Base-by-base conservation (phyloP, 2,113 vertebrate species). In the Piaya cayana region DNA sequence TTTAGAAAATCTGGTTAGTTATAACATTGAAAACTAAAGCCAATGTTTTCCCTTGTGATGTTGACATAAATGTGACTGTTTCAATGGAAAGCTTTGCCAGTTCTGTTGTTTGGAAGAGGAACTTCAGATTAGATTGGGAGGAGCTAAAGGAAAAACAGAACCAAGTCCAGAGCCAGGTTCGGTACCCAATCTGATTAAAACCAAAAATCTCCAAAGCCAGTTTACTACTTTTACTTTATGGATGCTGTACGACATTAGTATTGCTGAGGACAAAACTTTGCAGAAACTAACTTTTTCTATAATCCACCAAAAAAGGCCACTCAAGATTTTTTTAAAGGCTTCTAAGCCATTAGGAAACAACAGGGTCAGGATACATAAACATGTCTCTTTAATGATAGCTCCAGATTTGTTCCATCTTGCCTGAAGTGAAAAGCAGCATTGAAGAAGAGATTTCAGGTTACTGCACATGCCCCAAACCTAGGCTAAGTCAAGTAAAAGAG, bases 381-480 rank as follows among this genome's bases (percentile, higher is more conserved):
- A 18, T 0, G 5, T 23, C 26, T 49, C 63, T 60, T 26, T 16
- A 67, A 32, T 0, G 0, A 55, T 8, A 36, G 52, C 55, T 88
- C 47, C 76, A 96, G 15, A 36, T 50, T 74, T 2, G 9, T 47
- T 70, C 43, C 52, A 37, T 30, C 77, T 55, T 42, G 43, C 81
- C 59, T 50, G 23, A 87, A 77, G 34, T 32, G 36, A 60, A 67
- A 23, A 59, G 80, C 0, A 1, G 26, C 34, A 21, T 2, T 39
- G 69, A 63, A 92, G 59, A 39, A 86, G 64, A 25, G 74, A 50
- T 88, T 86, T 77, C 65, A 91, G 77, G 91, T 63, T 70, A 45
- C 19, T 45, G 56, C 64, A 77, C 37, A 29, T 27, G 39, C 68
- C 80, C 42, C 19, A 77, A 27, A 8, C 11, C 9, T 25, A 74